A percentile compares a stretch with the other conserved stretches of the same genome.
Conservation (phyloP, 2,797 vertebrate genomes). For the Siniperca undulata region DNA sequence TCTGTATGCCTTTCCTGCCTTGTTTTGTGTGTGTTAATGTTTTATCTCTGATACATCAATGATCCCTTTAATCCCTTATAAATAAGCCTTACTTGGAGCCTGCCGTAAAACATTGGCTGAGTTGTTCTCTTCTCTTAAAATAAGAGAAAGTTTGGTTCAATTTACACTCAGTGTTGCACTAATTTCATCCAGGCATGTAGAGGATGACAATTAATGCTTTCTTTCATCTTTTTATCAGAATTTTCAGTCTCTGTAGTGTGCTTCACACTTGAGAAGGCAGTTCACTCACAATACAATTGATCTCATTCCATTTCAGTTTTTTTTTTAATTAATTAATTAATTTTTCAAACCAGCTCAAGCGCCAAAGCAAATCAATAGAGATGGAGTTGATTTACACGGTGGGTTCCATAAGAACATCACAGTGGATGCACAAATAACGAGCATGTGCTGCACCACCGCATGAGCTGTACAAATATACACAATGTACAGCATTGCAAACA, state of each 20-base stretch:
- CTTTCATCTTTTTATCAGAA: slow-evolving; percentile 62
- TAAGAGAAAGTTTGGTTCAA: slow-evolving; percentile 16
- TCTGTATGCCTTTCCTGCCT: neutral
- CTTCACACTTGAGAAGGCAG: slow-evolving; percentile 44
- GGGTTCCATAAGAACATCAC: slow-evolving; percentile 15
- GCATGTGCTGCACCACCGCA: slow-evolving; percentile 16
- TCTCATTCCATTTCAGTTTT: slow-evolving; percentile 22
- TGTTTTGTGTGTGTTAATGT: slow-evolving; percentile 10
- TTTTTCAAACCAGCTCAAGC: slow-evolving; percentile 12
- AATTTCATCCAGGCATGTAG: slow-evolving; percentile 30
- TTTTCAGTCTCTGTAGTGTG: slow-evolving; percentile 44
- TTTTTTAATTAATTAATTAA: neutral
- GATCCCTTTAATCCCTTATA: slow-evolving; percentile 13
- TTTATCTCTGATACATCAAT: slow-evolving; percentile 12
- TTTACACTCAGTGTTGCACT: slow-evolving; percentile 33
- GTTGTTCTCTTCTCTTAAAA: slow-evolving; percentile 31
- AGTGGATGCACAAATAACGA: slow-evolving; percentile 36
- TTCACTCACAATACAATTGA: slow-evolving; percentile 50
- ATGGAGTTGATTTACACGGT: slow-evolving; percentile 41
- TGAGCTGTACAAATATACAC: slow-evolving; percentile 16
- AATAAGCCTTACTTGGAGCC: slow-evolving; percentile 27
- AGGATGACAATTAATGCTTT: slow-evolving; percentile 42
- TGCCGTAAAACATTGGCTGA: slow-evolving; percentile 4
- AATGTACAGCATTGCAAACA: slow-evolving; percentile 1
- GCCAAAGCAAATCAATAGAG: slow-evolving; percentile 55